Conservation (phyloP, 53 echinoderm and acorn worm species). For the Zoroaster sp. region DNA sequence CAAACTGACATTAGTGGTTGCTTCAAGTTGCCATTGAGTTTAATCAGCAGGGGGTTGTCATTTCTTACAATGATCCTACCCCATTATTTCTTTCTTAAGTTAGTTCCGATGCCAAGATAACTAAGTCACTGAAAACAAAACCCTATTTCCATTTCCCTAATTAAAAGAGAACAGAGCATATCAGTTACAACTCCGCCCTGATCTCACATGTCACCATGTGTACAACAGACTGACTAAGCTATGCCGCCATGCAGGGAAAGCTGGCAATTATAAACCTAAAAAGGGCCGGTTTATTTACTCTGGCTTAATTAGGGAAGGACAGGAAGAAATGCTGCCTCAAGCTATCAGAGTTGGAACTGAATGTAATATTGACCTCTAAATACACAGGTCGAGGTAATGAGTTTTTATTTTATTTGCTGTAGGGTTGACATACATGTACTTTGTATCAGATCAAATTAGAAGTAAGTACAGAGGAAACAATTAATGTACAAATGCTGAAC, state of each 20-base stretch:
- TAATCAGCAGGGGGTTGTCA: too few species aligned
- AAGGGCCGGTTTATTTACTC: conserved; percentile 31
- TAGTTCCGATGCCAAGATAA: neutral
- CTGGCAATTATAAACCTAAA: conserved; percentile 16
- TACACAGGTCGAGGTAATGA: conserved; percentile 16
- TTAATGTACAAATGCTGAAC: conserved; percentile 16
- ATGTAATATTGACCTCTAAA: conserved; percentile 20
- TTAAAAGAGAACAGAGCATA: neutral
- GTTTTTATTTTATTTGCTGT: neutral
- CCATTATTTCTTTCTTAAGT: neutral
- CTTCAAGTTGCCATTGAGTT: too few species aligned
- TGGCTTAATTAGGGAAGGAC: conserved; percentile 18
- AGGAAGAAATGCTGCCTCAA: conserved; percentile 8
- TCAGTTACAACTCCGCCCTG: conserved; percentile 6
- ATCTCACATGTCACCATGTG: conserved; percentile 26
- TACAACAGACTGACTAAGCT: neutral
- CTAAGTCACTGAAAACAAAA: neutral
- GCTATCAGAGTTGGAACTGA: conserved; percentile 9
- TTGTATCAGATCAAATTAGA: neutral
- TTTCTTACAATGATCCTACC: too few species aligned
- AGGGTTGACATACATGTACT: conserved; percentile 29
- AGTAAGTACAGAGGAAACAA: neutral
- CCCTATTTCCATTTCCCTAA: neutral
- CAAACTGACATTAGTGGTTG: too few species aligned
- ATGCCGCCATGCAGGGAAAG: conserved; percentile 13